Evolutionary conservation across 2,797 vertebrate species (phyloP), one percentile per base, ranked within the genome.

Genomic region (Enteromius radiatus): DNA sequence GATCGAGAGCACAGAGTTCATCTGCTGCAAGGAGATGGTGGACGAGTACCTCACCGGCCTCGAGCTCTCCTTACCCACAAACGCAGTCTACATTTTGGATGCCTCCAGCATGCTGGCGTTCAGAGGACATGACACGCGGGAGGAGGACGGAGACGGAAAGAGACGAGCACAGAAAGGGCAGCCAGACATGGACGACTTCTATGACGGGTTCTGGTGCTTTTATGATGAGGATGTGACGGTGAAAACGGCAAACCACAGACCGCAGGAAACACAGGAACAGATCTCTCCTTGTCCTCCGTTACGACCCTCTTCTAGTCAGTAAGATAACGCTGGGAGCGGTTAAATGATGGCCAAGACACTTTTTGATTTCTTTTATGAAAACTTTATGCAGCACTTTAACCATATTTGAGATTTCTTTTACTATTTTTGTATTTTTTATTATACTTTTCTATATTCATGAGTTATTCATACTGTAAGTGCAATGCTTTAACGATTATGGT

Each of bases 11-110:
- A 38, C 56, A 0, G 91, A 95, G 84, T 93, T 95, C 65, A 94
- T 92, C 80, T 87, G 73, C 88, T 96, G 96, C 86, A 95, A 93
- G 87, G 94, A 95, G 86, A 91, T 90, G 5, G 94, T 93, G 81
- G 93, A 94, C 63, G 88, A 92, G 82, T 92, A 94, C 81, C 93
- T 96, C 5, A 87, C 23, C 78, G 84, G 83, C 80, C 77, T 91
- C 45, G 87, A 93, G 89, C 89, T 92, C 84, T 90, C 89, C 17
- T 87, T 91, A 43, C 87, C 92, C 0, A 31, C 89, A 84, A 95
- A 92, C 1, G 85, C 95, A 0, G 84, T 93, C 76, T 94, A 90
- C 82, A 91, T 95, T 80, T 90, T 94, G 26, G 78, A 87, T 86
- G 49, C 87, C 71, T 45, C 87, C 78, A 87, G 52, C 45, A 26